Conservation (phyloP, 2,113 vertebrate species). For the Tylochromis polylepis region DNA sequence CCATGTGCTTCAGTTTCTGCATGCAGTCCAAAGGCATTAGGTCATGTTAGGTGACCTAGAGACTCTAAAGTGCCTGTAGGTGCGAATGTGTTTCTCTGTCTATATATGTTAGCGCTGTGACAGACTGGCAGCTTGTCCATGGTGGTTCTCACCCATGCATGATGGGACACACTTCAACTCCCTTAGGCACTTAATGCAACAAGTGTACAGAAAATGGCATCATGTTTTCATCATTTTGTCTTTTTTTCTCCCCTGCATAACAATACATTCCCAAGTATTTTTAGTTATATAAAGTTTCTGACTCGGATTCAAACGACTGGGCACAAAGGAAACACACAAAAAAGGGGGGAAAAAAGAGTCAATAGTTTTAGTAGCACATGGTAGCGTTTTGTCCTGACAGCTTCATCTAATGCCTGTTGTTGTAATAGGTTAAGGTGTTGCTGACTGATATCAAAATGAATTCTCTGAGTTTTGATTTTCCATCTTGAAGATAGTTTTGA, state of each 20-base stretch:
- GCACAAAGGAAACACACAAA: not conserved
- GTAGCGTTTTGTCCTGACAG: not conserved
- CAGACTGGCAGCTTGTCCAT: not conserved
- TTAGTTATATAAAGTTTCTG: not conserved
- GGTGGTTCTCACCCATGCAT: slow-evolving; percentile 8
- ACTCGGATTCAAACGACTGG: not conserved
- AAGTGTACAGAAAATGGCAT: not conserved
- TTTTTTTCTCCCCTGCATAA: not conserved
- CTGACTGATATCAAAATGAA: not conserved
- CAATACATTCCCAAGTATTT: not conserved
- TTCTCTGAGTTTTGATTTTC: not conserved
- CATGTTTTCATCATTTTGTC: not conserved
- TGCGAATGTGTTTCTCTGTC: slow-evolving; percentile 36
- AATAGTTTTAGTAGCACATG: not conserved
- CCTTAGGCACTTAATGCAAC: not conserved
- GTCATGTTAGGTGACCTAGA: slow-evolving; percentile 10
- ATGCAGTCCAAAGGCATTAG: not conserved
- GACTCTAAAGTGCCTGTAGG: slow-evolving; percentile 16
- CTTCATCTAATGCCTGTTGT: not conserved
- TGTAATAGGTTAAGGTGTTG: not conserved
- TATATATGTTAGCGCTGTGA: slow-evolving; percentile 22
- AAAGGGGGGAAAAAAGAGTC: not conserved
- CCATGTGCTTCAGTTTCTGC: not conserved
- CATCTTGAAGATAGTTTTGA: not conserved
- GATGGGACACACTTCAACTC: not conserved